Evolutionary conservation across 1,140 invertebrate genomes (phyloP).

Genomic region (Andrena cerasifolii): DNA sequence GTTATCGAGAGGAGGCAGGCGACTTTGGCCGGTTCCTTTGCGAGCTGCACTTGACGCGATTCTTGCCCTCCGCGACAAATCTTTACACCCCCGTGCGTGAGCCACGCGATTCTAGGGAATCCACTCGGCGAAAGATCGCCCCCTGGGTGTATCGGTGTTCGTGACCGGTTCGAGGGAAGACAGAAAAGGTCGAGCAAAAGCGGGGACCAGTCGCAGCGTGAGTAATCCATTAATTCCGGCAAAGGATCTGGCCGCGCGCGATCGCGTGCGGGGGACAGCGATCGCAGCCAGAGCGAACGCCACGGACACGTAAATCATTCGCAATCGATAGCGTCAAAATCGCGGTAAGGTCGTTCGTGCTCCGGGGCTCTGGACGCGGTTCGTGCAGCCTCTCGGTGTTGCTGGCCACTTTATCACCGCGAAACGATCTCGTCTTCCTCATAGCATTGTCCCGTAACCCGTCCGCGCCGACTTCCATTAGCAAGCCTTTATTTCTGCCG

Average conservation of each 20-base stretch:
- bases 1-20: no score
- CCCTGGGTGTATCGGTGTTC: no score
- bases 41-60: no score
- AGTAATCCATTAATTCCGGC: slow-evolving; percentile 37
- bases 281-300: not conserved
- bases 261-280: slow-evolving; percentile 33
- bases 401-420: slow-evolving; percentile 51
- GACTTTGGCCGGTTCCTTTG: no score
- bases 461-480: slow-evolving; percentile 51
- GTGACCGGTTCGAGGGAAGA: not conserved
- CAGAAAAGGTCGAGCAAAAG: not conserved
- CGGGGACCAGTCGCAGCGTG: not conserved
- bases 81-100: no score
- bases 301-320: slow-evolving; percentile 54
- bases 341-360: slow-evolving; percentile 35
- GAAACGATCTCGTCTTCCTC: slow-evolving; percentile 67
- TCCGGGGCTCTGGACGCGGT: not conserved
- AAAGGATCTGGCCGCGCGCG: not conserved
- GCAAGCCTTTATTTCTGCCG: slow-evolving; percentile 36
- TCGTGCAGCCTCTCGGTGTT: slow-evolving; percentile 17
- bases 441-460: slow-evolving; percentile 65
- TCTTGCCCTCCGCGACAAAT: no score
- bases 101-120: no score
- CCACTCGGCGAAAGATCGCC: no score
- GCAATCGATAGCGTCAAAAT: slow-evolving; percentile 59